phyloP scores from a whole-genome alignment of 2,113 vertebrate genomes.

The Nanorana parkeri region DNA sequence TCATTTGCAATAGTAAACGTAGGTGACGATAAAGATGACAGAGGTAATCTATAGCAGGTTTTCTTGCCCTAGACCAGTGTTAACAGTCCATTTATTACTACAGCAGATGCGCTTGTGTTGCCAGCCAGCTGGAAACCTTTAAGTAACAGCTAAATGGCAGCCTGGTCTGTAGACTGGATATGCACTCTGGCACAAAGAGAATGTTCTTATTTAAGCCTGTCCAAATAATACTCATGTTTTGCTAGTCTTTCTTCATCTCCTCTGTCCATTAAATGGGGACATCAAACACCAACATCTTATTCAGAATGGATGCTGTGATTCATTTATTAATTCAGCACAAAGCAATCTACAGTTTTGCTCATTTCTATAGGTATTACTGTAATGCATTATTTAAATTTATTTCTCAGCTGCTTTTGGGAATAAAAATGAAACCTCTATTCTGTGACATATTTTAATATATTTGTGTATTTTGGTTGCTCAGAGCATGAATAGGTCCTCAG shows the following conservation, averaged over 20 bases:
- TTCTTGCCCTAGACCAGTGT: conserved; percentile 18
- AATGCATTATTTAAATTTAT: conserved; percentile 27
- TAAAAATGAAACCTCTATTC: conserved; percentile 5
- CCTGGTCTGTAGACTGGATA: background rate
- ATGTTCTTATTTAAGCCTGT: conserved; percentile 29
- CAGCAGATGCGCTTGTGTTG: conserved; percentile 9
- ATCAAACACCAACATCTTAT: conserved; percentile 35
- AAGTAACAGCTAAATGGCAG: conserved; percentile 39
- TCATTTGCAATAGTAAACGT: conserved; percentile 44
- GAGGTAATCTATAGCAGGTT: conserved; percentile 52
- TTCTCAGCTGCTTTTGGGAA: conserved; percentile 27
- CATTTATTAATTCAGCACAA: conserved; percentile 45
- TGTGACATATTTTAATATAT: background rate
- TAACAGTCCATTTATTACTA: conserved; percentile 16
- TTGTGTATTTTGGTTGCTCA: background rate
- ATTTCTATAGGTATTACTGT: conserved; percentile 38
- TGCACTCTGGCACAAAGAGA: conserved; percentile 16
- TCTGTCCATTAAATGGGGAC: conserved; percentile 30
- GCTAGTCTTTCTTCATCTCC: conserved; percentile 22
- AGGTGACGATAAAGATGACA: conserved; percentile 54
- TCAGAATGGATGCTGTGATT: conserved; percentile 42
- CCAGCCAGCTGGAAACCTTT: conserved; percentile 56
- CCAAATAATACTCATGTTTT: conserved; percentile 37
- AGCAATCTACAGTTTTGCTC: conserved; percentile 2
- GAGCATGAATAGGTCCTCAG: no score